phyloP scores from a whole-genome alignment of 2,888 invertebrate species.

The Philaethria dido region DNA sequence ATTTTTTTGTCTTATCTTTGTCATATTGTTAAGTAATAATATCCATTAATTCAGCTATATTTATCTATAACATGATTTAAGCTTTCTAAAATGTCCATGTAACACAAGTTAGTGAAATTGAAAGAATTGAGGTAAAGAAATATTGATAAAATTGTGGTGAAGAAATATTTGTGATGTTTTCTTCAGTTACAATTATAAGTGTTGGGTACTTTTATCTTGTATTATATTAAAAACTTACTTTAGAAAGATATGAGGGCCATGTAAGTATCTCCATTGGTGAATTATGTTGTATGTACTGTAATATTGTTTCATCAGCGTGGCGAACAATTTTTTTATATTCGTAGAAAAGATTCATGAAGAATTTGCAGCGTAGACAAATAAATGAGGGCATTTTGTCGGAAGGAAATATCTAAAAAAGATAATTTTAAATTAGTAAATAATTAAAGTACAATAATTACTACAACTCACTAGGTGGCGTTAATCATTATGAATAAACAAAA shows the following conservation, averaged over 20 bases:
- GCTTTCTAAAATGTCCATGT: not conserved
- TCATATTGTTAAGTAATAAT: not conserved
- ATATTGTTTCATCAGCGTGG: slow-evolving; percentile 87
- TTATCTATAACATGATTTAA: not conserved
- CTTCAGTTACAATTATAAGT: not conserved
- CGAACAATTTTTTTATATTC: slow-evolving; percentile 90
- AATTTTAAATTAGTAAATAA: slow-evolving; percentile 2
- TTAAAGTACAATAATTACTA: not conserved
- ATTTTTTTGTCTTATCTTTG: not conserved
- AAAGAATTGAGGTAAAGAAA: not conserved
- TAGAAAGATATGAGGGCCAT: slow-evolving; percentile 69
- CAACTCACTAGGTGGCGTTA: slow-evolving; percentile 48
- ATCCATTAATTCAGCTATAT: not conserved
- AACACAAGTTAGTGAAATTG: not conserved
- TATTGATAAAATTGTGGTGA: too few relatives aligned
- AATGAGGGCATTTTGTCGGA: slow-evolving; percentile 90
- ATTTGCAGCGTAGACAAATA: slow-evolving; percentile 88
- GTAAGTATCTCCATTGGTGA: slow-evolving; percentile 80
- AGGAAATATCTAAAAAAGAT: slow-evolving; percentile 77
- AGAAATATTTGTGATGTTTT: not conserved
- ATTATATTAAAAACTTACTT: slow-evolving; percentile 58
- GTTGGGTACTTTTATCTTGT: not conserved
- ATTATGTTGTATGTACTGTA: slow-evolving; percentile 87
- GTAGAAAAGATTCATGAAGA: slow-evolving; percentile 87
- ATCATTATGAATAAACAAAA: slow-evolving; percentile 17